Evolutionary conservation across 2,113 vertebrate genomes (phyloP).

Genomic region (Phylloscopus trochiloides): DNA sequence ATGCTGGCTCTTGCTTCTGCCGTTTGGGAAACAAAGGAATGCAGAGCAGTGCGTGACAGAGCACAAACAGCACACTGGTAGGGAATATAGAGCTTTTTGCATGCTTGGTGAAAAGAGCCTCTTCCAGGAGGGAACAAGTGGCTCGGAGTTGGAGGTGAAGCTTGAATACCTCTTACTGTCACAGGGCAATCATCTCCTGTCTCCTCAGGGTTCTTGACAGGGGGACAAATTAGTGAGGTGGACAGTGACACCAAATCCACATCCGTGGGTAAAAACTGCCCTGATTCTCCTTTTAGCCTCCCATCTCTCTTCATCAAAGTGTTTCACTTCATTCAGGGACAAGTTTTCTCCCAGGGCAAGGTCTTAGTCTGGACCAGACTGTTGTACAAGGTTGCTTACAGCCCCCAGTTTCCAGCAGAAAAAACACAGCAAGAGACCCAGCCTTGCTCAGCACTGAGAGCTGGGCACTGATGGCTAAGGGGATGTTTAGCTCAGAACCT

Average conservation of each 20-base stretch:
- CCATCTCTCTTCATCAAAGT: not conserved
- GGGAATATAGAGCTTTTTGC: not conserved
- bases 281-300: not conserved
- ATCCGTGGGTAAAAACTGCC: not conserved
- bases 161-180: not conserved
- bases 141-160: not conserved
- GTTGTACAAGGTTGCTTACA: not conserved
- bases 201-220: not conserved
- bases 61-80: not conserved
- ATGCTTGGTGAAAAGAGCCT: not conserved
- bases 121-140: not conserved
- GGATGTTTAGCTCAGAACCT: not conserved
- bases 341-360: not conserved
- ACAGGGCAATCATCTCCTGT: not conserved
- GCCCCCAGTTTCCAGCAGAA: not conserved
- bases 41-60: not conserved
- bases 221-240: not conserved
- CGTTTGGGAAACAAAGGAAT: not conserved
- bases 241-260: not conserved
- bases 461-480: not conserved
- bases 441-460: not conserved
- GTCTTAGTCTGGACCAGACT: not conserved
- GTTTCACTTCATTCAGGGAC: not conserved
- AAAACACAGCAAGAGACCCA: not conserved
- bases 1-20: not conserved